phyloP scores from a whole-genome alignment of 2,888 invertebrate species.

The Pachliopta kotzebuea region DNA sequence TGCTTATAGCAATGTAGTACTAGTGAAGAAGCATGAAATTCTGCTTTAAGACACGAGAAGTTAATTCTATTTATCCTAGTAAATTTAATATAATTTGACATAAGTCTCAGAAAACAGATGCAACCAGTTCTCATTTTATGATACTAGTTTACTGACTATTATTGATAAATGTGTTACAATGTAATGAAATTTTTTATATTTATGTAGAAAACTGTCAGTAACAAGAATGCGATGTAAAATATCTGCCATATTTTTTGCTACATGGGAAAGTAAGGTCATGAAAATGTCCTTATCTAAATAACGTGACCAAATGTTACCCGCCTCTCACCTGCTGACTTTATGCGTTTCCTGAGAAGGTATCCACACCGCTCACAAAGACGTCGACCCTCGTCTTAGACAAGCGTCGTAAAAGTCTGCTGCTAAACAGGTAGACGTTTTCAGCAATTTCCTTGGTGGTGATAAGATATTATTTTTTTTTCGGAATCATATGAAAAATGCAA shows the following conservation, averaged over 20 bases:
- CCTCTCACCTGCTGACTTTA: slow-evolving; percentile 72
- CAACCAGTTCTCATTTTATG: no score
- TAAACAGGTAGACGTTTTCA: slow-evolving; percentile 40
- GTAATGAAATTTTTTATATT: not conserved
- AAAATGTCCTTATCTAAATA: slow-evolving; percentile 74
- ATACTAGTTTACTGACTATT: no score
- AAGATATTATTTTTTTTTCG: slow-evolving; percentile 46
- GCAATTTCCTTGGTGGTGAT: slow-evolving; percentile 45
- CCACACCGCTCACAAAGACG: slow-evolving; percentile 66
- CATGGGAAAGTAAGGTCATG: slow-evolving; percentile 53
- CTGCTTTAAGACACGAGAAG: no score
- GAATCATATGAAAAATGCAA: slow-evolving; percentile 72
- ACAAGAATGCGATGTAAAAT: not conserved
- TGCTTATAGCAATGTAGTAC: no score
- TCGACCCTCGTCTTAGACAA: slow-evolving; percentile 52
- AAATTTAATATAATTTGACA: no score
- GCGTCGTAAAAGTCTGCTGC: slow-evolving; percentile 59
- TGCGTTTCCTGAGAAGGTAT: slow-evolving; percentile 66
- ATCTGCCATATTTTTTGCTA: slow-evolving; percentile 1
- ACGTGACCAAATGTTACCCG: slow-evolving; percentile 72
- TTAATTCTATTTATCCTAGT: no score
- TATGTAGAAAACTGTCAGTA: not conserved
- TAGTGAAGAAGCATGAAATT: no score
- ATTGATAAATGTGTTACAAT: no score
- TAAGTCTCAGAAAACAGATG: no score